phyloP scores from a whole-genome alignment of 2,113 vertebrate genomes.

The Chauna torquata region DNA sequence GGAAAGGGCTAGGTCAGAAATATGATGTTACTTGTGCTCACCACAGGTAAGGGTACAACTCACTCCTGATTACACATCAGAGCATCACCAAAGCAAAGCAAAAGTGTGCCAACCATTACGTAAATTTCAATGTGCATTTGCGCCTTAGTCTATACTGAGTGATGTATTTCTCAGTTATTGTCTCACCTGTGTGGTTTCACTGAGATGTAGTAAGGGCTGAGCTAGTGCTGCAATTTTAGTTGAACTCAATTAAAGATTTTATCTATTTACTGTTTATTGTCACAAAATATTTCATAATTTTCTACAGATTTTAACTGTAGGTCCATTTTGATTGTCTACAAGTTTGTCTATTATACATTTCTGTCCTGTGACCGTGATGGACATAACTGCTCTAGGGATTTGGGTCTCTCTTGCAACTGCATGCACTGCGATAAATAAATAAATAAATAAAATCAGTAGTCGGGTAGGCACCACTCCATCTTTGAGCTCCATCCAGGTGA shows the following conservation, averaged over 20 bases:
- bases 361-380: rapidly evolving
- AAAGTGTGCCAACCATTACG: background rate
- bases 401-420: background rate
- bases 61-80: background rate
- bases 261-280: background rate
- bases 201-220: background rate
- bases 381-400: background rate
- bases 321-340: background rate
- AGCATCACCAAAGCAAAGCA: background rate
- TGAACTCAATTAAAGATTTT: background rate
- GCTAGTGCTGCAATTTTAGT: background rate
- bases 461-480: background rate
- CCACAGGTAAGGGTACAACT: background rate
- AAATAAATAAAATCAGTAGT: background rate
- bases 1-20: background rate
- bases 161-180: background rate
- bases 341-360: background rate
- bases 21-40: background rate
- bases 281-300: background rate
- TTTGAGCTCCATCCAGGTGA: background rate
- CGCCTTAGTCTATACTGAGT: background rate
- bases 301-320: background rate
- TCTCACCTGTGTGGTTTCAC: background rate
- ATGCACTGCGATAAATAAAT: background rate
- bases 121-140: background rate